Evolutionary conservation across 2,888 invertebrate genomes (phyloP), one percentile per base, ranked within the genome.

Genomic region (Julus scandinavius): DNA sequence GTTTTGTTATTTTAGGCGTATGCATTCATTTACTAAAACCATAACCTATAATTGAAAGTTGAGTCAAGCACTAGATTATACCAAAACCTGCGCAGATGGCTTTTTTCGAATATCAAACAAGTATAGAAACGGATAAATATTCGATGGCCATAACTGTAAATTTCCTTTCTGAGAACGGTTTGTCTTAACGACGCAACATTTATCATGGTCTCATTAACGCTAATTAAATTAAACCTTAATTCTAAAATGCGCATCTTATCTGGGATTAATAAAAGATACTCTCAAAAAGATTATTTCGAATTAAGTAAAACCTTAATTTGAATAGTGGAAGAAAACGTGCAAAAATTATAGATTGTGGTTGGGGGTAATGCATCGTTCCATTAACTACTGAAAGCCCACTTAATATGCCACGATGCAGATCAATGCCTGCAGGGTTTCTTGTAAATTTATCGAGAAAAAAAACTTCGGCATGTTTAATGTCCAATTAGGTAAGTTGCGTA

Each of bases 211-310:
- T 29, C 80, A 80, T 80, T 80, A 29, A 6, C 13, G 29, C 11
- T 80, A 80, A 80, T 80, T 80, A 80, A 80, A 80, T 80, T 80
- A 80, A 80, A 29, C 80, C 80, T 80, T 38, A 80, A 80, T 38
- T 80, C 80, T 11, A 80, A 80, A 80, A 80, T 80, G n/a, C 20
- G 63, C 63, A 72, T 72, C 63, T 17, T 20, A 7, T 13, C 80
- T 4, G 38, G 38, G 80, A 38, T 80, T 80, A 80, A 38, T 38
- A 80, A 20, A 38, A 38, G 38, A 20, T 38, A 38, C 3, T 80
- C 2, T n/a, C 29, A 80, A 80, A 80, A 80, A 20, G 38, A 38
- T 13, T 20, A 29, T 20, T 9, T 72, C 63, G 20, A 80, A 80
- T 38, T 80, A 80, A 80, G 80, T 29, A 29, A 80, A 38, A 38